Percentiles rank a stretch among this genome's conserved stretches.
Evolutionary conservation across 2,888 invertebrate species (phyloP).

Genomic region (Caenorhabditis drosophilae): DNA sequence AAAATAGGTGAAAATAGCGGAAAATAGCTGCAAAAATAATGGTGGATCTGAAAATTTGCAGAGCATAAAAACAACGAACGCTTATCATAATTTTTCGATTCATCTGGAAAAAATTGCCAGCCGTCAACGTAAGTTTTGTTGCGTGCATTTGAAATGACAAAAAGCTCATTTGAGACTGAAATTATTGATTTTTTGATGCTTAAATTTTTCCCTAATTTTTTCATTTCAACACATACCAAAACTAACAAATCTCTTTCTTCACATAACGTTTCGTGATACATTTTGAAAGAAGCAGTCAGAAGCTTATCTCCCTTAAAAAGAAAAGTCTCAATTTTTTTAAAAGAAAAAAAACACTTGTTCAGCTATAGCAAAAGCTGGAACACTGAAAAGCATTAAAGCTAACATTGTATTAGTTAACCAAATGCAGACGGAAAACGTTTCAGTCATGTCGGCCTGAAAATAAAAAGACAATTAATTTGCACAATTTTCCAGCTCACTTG

Average conservation of each 20-base stretch:
- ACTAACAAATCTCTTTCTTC: slow-evolving; percentile 51
- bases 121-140: slow-evolving; percentile 47
- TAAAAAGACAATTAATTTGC: background rate
- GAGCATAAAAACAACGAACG: slow-evolving; percentile 16
- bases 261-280: slow-evolving; percentile 54
- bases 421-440: slow-evolving; percentile 41
- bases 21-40: slow-evolving; percentile 36
- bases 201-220: no score
- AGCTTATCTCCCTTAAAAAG: slow-evolving; percentile 48
- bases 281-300: slow-evolving; percentile 47
- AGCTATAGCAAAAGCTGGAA: slow-evolving; percentile 54
- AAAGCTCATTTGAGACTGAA: slow-evolving; percentile 56
- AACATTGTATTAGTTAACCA: slow-evolving; percentile 49
- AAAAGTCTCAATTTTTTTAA: no score
- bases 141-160: slow-evolving; percentile 54
- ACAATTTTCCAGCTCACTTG: slow-evolving; percentile 2
- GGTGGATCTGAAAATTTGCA: background rate
- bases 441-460: slow-evolving; percentile 41
- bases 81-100: slow-evolving; percentile 51
- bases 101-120: slow-evolving; percentile 52
- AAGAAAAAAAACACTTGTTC: slow-evolving; percentile 50
- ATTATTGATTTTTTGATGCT: background rate
- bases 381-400: slow-evolving; percentile 43
- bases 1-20: slow-evolving; percentile 54
- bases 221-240: slow-evolving; percentile 40